Evolutionary conservation across 2,888 invertebrate genomes (phyloP), one percentile per base, ranked within the genome.

Genomic region (Euphydryas editha): DNA sequence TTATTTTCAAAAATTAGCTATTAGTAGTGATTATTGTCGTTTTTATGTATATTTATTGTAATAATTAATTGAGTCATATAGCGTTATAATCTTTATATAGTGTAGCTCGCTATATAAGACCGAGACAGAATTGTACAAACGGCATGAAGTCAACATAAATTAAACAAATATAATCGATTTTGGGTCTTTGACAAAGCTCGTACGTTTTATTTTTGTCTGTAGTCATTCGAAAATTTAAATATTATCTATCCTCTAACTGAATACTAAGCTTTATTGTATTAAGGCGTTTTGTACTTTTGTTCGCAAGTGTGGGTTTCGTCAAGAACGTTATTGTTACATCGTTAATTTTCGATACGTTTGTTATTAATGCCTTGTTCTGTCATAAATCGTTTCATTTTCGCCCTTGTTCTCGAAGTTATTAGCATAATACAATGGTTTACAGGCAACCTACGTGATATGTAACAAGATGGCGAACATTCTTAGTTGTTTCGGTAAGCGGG

Each of bases 401-500:
- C 68, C 58, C 68, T 64, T 65, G 64, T 65, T 59, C 39, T 20
- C 42, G 15, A 36, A 44, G 30, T 60, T 47, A 72, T 69, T 72
- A 68, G 70, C 70, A 72, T 72, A 67, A 64, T 62, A 68, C 66
- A 67, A 70, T 70, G 59, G 70, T 56, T 65, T 65, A 68, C 70
- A 62, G 63, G 47, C 70, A 62, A 61, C 70, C 70, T 70, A 70
- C 70, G 67, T 70, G 51, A 54, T 37, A 51, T 62, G 51, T 44
- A 46, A 54, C 68, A 59, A 62, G 59, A 44, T 55, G 55, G 42
- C 21, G 61, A 65, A 65, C 46, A 46, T 57, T 57, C 42, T 20
- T 65, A 59, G 65, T 65, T 68, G 62, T 68, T 49, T 15, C 30
- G 30, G 30, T 18, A 20, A 49, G 68, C 65, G 68, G 68, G 68